phyloP scores from a whole-genome alignment of 2,113 vertebrate genomes.

The Tamias sibiricus region DNA sequence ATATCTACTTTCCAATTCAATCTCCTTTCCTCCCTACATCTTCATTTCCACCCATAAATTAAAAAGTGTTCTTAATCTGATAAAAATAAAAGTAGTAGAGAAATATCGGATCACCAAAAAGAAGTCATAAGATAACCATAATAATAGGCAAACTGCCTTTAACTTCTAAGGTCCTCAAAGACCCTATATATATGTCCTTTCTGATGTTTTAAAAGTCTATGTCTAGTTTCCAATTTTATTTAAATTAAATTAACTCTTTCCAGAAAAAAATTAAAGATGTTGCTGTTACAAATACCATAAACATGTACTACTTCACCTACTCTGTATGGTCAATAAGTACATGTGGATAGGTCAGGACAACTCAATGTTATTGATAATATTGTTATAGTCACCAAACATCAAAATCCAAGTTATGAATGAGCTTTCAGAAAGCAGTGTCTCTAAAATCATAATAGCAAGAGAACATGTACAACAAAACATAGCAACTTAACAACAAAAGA shows the following conservation, averaged over 20 bases:
- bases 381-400: slow-evolving; percentile 1
- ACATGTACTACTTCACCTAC: not conserved
- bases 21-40: not conserved
- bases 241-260: slow-evolving; percentile 45
- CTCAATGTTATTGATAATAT: not conserved
- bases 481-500: not conserved
- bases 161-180: not conserved
- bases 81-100: slow-evolving; percentile 4
- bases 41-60: not conserved
- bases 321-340: not conserved
- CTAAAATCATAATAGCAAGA: slow-evolving; percentile 17
- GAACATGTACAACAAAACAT: not conserved
- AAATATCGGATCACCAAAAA: not conserved
- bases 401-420: slow-evolving; percentile 43
- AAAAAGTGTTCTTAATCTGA: not conserved
- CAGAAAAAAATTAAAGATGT: not conserved
- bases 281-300: not conserved
- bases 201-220: not conserved
- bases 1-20: not conserved
- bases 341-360: not conserved
- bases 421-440: not conserved
- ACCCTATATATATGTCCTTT: not conserved
- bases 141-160: not conserved
- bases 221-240: not conserved
- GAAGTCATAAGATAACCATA: not conserved